Evolutionary conservation across 2,797 vertebrate genomes (phyloP), one percentile per base, ranked within the genome.

Genomic region (Clarias fuscus): DNA sequence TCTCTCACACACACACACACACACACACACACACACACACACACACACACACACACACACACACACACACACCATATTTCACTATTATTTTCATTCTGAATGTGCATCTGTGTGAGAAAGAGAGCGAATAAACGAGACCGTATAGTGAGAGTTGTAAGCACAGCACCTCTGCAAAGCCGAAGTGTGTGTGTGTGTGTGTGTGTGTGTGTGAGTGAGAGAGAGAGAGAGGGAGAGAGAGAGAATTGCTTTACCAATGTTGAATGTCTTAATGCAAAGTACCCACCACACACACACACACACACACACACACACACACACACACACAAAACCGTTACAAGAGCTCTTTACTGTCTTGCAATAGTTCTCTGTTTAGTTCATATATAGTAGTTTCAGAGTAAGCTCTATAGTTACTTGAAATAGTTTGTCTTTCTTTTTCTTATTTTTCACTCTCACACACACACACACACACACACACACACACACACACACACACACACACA

Each of bases 391-490:
- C 27, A 68, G 27, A 68, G 27, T n/a, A 65, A 30, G 65, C 65
- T 68, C 27, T 68, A 3, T 30, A 68, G 5, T 15, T 2, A 6
- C 6, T 33, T 68, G 5, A 1, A 67, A 6, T 15, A 67, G 27
- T 30, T 24, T 48, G 43, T 27, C 27, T 68, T n/a, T 68, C 10
- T 17, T 7, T 27, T n/a, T 27, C n/a, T 27, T 48, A 48, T 10
- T 15, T 68, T 68, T 68, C 65, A 30, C n/a, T 65, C 7, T 68
- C 75, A 67, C 72, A 58, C n/a, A n/a, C n/a, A n/a, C n/a, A n/a
- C n/a, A n/a, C n/a, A n/a, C n/a, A n/a, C n/a, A n/a, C 2, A 30
- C 2, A 30, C 2, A 1, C 2, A 2, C 30, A 1, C 2, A 2
- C 33, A 33, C 33, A 33, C 40, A 53, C 72, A 27, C 48, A 53